These are phyloP conservation scores for Anticlea derivata DNA, from an alignment of 2,888 invertebrate species.

Conservation along the genomic window DNA sequence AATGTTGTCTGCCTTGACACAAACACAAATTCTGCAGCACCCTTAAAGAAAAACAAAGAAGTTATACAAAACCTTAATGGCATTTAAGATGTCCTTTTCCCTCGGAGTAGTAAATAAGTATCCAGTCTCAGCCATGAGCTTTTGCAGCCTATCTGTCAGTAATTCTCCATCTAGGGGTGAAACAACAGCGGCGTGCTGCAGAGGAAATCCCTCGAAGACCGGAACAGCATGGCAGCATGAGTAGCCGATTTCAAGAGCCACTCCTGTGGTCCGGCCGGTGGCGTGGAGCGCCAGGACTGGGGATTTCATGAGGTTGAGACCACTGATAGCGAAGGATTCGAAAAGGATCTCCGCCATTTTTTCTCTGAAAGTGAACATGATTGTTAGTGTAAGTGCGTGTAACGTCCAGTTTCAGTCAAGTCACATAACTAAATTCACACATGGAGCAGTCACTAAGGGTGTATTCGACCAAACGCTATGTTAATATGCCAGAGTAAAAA, in stretches of 20 bases:
- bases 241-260: slow-evolving; percentile 78
- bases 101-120: slow-evolving; percentile 94
- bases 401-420: too few relatives aligned
- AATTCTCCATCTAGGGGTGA: slow-evolving; percentile 93
- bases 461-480: too few relatives aligned
- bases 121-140: slow-evolving; percentile 91
- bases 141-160: slow-evolving; percentile 91
- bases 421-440: too few relatives aligned
- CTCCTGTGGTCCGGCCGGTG: slow-evolving; percentile 78
- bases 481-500: too few relatives aligned
- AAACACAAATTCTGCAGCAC: not conserved
- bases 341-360: slow-evolving; percentile 81
- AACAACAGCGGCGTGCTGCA: slow-evolving; percentile 92
- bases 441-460: too few relatives aligned
- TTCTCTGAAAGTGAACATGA: too few relatives aligned
- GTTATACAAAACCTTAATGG: slow-evolving; percentile 88
- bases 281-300: slow-evolving; percentile 76
- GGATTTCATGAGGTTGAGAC: slow-evolving; percentile 69
- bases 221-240: slow-evolving; percentile 76
- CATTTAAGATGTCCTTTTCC: slow-evolving; percentile 94
- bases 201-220: slow-evolving; percentile 87
- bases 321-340: slow-evolving; percentile 84
- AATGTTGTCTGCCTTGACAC: too few relatives aligned
- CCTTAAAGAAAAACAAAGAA: not conserved
- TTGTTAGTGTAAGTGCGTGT: too few relatives aligned